A percentile compares a stretch with the other conserved stretches of the same genome.
Evolutionary conservation across 2,113 vertebrate genomes (phyloP).

Genomic region (Ailuropoda melanoleuca): DNA sequence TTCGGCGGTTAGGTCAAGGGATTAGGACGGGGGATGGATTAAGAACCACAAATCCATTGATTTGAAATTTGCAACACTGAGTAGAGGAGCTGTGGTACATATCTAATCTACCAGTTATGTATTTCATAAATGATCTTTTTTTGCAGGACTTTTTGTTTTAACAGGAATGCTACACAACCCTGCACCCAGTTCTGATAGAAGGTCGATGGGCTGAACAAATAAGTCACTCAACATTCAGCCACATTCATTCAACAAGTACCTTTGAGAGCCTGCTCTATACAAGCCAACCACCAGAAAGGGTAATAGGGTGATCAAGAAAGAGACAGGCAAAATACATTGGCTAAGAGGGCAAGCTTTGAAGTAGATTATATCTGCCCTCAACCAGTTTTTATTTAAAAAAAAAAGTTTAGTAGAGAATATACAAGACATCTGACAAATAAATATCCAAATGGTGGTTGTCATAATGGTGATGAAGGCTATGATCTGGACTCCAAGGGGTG

Average conservation of each 20-base stretch:
- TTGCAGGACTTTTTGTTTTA: neutral
- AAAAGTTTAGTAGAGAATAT: neutral
- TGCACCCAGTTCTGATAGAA: conserved; percentile 1
- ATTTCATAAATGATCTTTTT: conserved; percentile 1
- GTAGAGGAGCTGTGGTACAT: neutral
- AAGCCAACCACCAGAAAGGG: neutral
- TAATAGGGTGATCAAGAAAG: neutral
- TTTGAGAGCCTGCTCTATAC: neutral
- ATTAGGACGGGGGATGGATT: neutral
- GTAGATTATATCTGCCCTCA: neutral
- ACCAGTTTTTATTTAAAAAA: neutral
- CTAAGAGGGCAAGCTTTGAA: neutral
- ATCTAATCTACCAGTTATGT: neutral
- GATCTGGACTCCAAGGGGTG: neutral
- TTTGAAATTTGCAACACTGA: neutral
- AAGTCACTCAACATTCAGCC: neutral
- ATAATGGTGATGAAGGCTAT: neutral
- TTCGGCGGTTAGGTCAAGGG: neutral
- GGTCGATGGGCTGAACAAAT: neutral
- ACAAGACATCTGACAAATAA: neutral
- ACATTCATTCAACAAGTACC: neutral
- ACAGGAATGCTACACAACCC: neutral
- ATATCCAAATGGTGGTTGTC: neutral
- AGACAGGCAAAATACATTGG: neutral
- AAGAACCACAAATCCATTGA: neutral